Evolutionary conservation across 2,797 vertebrate genomes (phyloP).

Genomic region (Nyctibius grandis): DNA sequence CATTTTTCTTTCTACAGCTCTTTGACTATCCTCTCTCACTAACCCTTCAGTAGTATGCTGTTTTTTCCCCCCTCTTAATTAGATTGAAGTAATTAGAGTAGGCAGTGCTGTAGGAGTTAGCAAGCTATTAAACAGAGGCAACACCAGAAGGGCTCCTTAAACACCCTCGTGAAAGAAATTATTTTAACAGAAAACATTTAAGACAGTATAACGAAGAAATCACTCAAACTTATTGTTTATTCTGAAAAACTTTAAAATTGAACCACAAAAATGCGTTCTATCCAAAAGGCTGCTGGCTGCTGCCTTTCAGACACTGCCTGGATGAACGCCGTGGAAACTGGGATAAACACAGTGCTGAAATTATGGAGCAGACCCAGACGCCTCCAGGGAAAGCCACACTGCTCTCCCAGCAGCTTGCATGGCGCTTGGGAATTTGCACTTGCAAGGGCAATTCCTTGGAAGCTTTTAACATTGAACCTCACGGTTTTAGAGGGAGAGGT

Average conservation of each 20-base stretch:
- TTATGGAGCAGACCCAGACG: rapidly evolving
- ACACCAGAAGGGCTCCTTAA: constrained; percentile 34
- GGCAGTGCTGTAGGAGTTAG: constrained; percentile 28
- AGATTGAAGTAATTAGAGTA: constrained; percentile 39
- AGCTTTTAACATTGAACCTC: not conserved
- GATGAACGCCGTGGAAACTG: rapidly evolving
- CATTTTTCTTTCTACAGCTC: constrained; percentile 10
- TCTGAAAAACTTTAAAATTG: not conserved
- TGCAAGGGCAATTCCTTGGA: not conserved
- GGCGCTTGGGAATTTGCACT: not conserved
- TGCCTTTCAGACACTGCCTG: not conserved
- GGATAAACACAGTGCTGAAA: rapidly evolving
- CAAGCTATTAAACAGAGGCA: constrained; percentile 23
- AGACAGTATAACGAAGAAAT: not conserved
- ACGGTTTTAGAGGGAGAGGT: not conserved
- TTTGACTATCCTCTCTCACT: not conserved
- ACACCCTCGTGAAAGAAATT: not conserved
- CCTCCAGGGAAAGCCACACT: not conserved
- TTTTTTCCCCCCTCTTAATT: not conserved
- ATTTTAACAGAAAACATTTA: not conserved
- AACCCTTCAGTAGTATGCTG: not conserved
- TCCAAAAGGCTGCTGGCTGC: not conserved
- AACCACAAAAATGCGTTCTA: not conserved
- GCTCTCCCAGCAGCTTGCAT: not conserved
- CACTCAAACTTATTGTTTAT: not conserved